Conservation (phyloP, 2,888 invertebrate genomes). For the Bedellia somnulentella region DNA sequence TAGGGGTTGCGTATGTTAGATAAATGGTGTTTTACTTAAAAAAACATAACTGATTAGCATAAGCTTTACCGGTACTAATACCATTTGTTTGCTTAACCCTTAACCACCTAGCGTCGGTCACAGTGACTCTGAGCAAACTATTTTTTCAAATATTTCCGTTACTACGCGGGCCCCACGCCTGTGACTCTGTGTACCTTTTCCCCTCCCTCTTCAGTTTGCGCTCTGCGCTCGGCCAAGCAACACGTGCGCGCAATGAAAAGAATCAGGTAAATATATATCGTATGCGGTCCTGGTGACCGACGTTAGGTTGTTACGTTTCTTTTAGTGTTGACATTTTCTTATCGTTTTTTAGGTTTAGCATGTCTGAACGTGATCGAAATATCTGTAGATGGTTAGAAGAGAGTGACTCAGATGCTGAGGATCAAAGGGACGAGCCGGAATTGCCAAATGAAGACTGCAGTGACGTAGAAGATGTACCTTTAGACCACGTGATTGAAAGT, state of each 20-base stretch:
- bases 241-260: neutral
- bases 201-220: no score
- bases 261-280: neutral
- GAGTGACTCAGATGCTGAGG: conserved; percentile 6
- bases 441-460: conserved; percentile 8
- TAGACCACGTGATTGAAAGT: conserved; percentile 7
- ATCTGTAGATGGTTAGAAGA: neutral
- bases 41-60: no score
- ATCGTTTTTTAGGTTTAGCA: neutral
- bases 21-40: no score
- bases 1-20: no score
- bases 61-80: no score
- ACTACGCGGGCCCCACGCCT: neutral
- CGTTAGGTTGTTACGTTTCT: neutral
- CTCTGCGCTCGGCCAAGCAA: no score
- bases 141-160: neutral
- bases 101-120: neutral
- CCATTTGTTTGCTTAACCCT: no score
- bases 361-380: neutral
- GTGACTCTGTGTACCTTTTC: neutral
- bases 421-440: conserved; percentile 5
- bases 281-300: neutral
- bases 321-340: neutral
- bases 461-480: conserved; percentile 8
- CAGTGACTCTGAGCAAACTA: neutral